A percentile compares a stretch with the other conserved stretches of the same genome.
Evolutionary conservation across 2,113 vertebrate genomes (phyloP).

Genomic region (Paedocypris sp.): DNA sequence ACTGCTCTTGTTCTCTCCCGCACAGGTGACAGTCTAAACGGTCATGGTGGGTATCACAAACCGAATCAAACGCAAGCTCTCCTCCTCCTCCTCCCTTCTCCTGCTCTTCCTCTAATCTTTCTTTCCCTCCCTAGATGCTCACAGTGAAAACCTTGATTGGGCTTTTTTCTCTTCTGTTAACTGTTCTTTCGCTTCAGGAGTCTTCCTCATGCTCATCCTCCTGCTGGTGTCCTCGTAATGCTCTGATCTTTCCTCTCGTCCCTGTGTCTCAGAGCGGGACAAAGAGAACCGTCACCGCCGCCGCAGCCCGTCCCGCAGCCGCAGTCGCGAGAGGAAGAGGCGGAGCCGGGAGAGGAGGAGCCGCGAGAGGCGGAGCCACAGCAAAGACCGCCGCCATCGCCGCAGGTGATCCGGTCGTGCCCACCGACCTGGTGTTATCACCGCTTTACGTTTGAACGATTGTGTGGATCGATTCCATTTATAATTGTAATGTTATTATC

Average conservation of each 20-base stretch:
- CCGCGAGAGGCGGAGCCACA: slow-evolving; percentile 71
- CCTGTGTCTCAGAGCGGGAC: slow-evolving; percentile 65
- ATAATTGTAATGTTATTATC: no score
- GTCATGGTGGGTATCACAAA: slow-evolving; percentile 39
- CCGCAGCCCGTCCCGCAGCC: slow-evolving; percentile 76
- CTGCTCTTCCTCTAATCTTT: slow-evolving; percentile 13
- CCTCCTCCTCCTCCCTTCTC: neutral
- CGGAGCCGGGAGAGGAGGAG: slow-evolving; percentile 70
- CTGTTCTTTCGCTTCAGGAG: slow-evolving; percentile 1
- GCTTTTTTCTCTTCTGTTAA: neutral
- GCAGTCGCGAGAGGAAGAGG: slow-evolving; percentile 78
- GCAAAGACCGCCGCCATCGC: slow-evolving; percentile 75
- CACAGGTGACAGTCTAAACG: slow-evolving; percentile 40
- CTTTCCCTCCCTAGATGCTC: neutral
- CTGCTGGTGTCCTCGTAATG: neutral
- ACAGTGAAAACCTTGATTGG: slow-evolving; percentile 16
- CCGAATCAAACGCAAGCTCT: slow-evolving; percentile 13
- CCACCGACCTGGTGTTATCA: no score
- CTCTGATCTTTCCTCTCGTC: neutral
- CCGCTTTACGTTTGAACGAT: no score
- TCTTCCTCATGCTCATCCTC: slow-evolving; percentile 11
- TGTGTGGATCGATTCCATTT: no score
- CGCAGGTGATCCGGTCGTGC: no score
- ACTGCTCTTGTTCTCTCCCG: slow-evolving; percentile 32
- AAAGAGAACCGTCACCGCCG: slow-evolving; percentile 85